Evolutionary conservation across 2,797 vertebrate genomes (phyloP).

Genomic region (Limosa lapponica): DNA sequence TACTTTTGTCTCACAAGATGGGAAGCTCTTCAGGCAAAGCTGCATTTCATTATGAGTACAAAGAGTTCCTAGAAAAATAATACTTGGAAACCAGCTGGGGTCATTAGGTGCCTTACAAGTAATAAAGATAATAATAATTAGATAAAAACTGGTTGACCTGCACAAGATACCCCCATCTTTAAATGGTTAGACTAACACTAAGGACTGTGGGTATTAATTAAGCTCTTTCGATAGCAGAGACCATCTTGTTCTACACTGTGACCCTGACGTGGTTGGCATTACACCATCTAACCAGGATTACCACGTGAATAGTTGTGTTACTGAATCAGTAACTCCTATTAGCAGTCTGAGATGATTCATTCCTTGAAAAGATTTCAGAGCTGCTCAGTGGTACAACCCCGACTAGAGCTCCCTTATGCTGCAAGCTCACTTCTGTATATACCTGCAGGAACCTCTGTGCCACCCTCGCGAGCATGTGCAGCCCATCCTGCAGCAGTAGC

Average conservation of each 20-base stretch:
- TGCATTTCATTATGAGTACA: neutral
- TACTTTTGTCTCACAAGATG: neutral
- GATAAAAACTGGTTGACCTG: neutral
- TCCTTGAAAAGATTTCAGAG: neutral
- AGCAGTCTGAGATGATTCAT: neutral
- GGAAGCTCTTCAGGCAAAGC: neutral
- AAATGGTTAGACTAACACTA: neutral
- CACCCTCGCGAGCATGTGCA: neutral
- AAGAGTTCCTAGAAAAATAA: neutral
- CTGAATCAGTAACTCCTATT: neutral
- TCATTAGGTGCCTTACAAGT: neutral
- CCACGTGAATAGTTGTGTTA: neutral
- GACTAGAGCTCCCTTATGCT: neutral
- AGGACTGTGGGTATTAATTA: neutral
- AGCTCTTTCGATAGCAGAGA: neutral
- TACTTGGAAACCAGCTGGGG: neutral
- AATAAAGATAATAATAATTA: neutral
- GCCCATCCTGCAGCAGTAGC: neutral
- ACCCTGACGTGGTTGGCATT: neutral
- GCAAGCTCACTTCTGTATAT: neutral
- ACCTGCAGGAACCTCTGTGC: neutral
- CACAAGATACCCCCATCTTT: neutral
- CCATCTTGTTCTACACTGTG: neutral
- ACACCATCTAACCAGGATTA: neutral
- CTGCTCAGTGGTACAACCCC: neutral